phyloP scores from a whole-genome alignment of 2,888 invertebrate genomes.

The Troglohyphantes excavatus region DNA sequence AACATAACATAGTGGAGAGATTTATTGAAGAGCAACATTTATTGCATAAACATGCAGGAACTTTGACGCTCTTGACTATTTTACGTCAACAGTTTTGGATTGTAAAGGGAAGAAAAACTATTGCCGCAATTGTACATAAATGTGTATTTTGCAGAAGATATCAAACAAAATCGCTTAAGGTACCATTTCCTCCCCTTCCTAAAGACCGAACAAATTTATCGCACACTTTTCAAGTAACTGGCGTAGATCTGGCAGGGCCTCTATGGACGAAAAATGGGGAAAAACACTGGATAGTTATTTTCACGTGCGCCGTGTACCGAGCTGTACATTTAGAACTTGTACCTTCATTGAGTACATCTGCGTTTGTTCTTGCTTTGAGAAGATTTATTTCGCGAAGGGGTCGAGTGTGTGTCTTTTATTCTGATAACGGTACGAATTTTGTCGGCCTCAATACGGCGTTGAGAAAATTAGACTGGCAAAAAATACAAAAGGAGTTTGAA shows the following conservation, averaged over 20 bases:
- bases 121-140: background rate
- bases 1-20: constrained; percentile 6
- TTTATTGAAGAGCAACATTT: constrained; percentile 24
- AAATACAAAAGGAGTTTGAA: too few species aligned
- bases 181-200: background rate
- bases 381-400: constrained; percentile 31
- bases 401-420: constrained; percentile 13
- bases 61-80: background rate
- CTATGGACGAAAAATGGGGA: background rate
- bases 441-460: too few species aligned
- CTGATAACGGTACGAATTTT: constrained; percentile 48
- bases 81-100: constrained; percentile 5
- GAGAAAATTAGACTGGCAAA: too few species aligned
- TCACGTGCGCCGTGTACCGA: constrained; percentile 35
- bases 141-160: background rate
- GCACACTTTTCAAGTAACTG: constrained; percentile 12
- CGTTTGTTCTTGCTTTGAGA: background rate
- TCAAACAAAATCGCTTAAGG: background rate
- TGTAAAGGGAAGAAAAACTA: constrained; percentile 18
- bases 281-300: constrained; percentile 38
- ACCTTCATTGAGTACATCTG: constrained; percentile 18
- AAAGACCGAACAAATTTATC: background rate
- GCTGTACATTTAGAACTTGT: constrained; percentile 42
- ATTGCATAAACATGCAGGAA: constrained; percentile 38
- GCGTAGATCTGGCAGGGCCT: constrained; percentile 11